phyloP scores from a whole-genome alignment of 1,140 invertebrate species.

The Drosophila novamexicana region DNA sequence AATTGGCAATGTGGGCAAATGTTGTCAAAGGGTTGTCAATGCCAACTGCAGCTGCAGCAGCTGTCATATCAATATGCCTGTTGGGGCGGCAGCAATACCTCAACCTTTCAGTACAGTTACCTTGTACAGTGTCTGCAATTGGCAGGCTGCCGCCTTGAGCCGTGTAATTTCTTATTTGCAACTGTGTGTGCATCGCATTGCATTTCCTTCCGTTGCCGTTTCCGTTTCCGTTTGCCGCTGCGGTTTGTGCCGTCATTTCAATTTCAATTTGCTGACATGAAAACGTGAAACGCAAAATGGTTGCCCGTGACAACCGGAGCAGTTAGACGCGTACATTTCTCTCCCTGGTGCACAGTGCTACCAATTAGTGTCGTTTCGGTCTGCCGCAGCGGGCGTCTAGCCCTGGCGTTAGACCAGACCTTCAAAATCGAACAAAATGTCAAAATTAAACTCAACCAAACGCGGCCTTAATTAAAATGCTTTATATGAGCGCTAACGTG shows the following conservation, averaged over 20 bases:
- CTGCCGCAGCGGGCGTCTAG: conserved; percentile 10
- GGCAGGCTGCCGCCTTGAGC: conserved; percentile 31
- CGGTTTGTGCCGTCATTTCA: conserved; percentile 53
- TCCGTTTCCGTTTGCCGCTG: conserved; percentile 38
- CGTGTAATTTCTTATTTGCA: conserved; percentile 57
- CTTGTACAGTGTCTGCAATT: conserved; percentile 22
- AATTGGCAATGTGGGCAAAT: conserved; percentile 46
- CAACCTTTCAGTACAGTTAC: background rate
- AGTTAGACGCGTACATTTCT: conserved; percentile 30
- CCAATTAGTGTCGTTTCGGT: conserved; percentile 60
- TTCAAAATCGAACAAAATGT: conserved; percentile 38
- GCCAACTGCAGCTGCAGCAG: conserved; percentile 18
- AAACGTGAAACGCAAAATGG: conserved; percentile 50
- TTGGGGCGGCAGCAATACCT: background rate
- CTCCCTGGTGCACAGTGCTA: conserved; percentile 38
- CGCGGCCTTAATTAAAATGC: conserved; percentile 70
- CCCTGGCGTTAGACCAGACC: conserved; percentile 10
- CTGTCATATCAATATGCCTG: conserved; percentile 9
- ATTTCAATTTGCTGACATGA: conserved; percentile 75
- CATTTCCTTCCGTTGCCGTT: conserved; percentile 61
- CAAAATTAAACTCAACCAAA: conserved; percentile 38
- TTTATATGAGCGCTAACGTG: conserved; percentile 61
- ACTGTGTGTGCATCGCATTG: conserved; percentile 36
- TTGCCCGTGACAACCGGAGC: conserved; percentile 46
- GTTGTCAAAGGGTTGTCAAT: conserved; percentile 41